phyloP scores from a whole-genome alignment of 2,888 invertebrate genomes.

The Kryphioiulus occultus region DNA sequence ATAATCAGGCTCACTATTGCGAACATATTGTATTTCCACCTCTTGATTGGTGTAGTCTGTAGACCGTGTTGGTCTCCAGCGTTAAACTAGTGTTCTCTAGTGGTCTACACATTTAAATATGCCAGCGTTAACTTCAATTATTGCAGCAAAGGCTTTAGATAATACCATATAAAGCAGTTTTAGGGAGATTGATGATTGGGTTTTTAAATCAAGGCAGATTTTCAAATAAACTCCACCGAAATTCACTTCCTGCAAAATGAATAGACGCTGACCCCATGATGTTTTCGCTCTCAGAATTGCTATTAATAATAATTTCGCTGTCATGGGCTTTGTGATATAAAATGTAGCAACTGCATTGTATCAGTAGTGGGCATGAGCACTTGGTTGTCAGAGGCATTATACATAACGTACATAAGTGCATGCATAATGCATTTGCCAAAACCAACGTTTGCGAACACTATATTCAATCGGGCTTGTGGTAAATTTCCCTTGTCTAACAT shows the following conservation, averaged over 20 bases:
- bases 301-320: neutral
- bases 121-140: too few species aligned
- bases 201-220: neutral
- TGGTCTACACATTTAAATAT: too few species aligned
- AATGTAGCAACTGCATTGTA: neutral
- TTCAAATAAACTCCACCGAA: neutral
- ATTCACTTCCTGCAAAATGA: neutral
- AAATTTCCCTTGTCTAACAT: neutral
- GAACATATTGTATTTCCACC: too few species aligned
- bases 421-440: neutral
- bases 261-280: neutral
- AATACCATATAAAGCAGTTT: neutral
- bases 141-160: too few species aligned
- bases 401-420: neutral
- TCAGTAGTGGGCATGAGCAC: neutral
- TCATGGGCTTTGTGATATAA: neutral
- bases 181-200: neutral
- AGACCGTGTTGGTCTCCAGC: too few species aligned
- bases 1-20: too few species aligned
- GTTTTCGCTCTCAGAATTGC: neutral
- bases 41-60: too few species aligned
- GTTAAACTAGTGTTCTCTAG: too few species aligned
- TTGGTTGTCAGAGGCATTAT: neutral
- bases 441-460: neutral
- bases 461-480: neutral